phyloP scores from a whole-genome alignment of 2,113 vertebrate species.

The Oryzias javanicus region DNA sequence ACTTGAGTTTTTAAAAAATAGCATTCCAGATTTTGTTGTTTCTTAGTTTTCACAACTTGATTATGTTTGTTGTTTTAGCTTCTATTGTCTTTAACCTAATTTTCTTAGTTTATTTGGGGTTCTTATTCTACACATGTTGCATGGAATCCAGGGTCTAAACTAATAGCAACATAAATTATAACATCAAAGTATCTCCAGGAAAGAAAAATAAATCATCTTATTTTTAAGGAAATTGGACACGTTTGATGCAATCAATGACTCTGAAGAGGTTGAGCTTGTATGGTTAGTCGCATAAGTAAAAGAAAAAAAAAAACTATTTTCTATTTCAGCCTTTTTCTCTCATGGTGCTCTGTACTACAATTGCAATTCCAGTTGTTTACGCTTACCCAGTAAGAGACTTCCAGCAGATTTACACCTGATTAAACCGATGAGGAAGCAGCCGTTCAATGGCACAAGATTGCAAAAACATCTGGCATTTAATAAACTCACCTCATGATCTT shows the following conservation, averaged over 20 bases:
- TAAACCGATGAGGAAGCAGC: constrained; percentile 88
- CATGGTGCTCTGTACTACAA: not conserved
- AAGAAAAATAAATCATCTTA: constrained; percentile 73
- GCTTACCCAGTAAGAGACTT: constrained; percentile 95
- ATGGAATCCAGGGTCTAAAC: too few relatives aligned
- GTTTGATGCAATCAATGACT: constrained; percentile 94
- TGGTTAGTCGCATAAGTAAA: constrained; percentile 62
- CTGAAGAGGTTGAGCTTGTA: constrained; percentile 92
- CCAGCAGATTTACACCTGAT: constrained; percentile 97
- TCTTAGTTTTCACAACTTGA: too few relatives aligned
- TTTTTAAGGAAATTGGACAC: constrained; percentile 83
- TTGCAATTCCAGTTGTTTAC: not conserved
- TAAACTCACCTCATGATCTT: constrained; percentile 94
- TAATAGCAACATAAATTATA: too few relatives aligned
- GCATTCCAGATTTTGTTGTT: constrained; percentile 14
- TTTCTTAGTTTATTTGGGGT: too few relatives aligned
- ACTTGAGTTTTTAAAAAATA: constrained; percentile 75
- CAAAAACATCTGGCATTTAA: constrained; percentile 88
- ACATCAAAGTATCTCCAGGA: not conserved
- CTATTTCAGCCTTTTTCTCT: not conserved
- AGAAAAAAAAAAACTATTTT: not conserved
- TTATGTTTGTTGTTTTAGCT: too few relatives aligned
- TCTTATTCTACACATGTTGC: too few relatives aligned
- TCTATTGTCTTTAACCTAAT: too few relatives aligned
- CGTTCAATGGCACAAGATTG: constrained; percentile 94